Percentiles rank a stretch among this genome's conserved stretches.
Conservation (phyloP, 2,797 vertebrate species). For the Iguana delicatissima region DNA sequence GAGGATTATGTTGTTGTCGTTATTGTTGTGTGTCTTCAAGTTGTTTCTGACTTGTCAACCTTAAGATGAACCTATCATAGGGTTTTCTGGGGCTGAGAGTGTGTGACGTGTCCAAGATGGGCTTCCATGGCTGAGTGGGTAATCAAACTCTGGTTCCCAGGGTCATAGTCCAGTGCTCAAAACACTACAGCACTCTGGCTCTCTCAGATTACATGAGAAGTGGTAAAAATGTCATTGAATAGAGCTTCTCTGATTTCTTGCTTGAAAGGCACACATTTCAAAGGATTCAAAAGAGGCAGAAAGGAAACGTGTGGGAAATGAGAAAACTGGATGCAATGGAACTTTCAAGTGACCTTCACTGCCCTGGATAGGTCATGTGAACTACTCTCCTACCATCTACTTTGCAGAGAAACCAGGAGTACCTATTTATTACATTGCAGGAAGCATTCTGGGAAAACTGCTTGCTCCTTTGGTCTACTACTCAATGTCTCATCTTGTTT, state of each 20-base stretch:
- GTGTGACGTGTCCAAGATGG: too few relatives aligned
- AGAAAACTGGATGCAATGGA: not conserved
- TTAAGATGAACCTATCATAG: too few relatives aligned
- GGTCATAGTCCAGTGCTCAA: too few relatives aligned
- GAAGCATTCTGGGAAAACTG: conserved; percentile 56
- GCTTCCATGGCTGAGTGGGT: too few relatives aligned
- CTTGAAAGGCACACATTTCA: conserved; percentile 5
- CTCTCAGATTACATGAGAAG: not conserved
- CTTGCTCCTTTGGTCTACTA: conserved; percentile 34
- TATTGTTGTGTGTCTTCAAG: too few relatives aligned
- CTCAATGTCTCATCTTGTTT: conserved; percentile 63
- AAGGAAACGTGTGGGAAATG: conserved; percentile 29
- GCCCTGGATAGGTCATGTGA: conserved; percentile 24
- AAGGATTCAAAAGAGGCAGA: conserved; percentile 35
- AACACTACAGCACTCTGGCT: too few relatives aligned
- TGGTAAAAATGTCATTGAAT: conserved; percentile 18
- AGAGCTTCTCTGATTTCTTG: conserved; percentile 40
- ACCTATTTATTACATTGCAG: conserved; percentile 60
- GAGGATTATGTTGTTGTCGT: not conserved
- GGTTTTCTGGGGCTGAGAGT: too few relatives aligned
- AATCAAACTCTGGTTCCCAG: too few relatives aligned
- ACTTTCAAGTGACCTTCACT: conserved; percentile 2
- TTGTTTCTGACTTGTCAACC: too few relatives aligned
- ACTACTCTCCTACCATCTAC: conserved; percentile 27
- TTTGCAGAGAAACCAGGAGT: conserved; percentile 50